phyloP scores from a whole-genome alignment of 2,888 invertebrate genomes.

The Lamproptera curius region DNA sequence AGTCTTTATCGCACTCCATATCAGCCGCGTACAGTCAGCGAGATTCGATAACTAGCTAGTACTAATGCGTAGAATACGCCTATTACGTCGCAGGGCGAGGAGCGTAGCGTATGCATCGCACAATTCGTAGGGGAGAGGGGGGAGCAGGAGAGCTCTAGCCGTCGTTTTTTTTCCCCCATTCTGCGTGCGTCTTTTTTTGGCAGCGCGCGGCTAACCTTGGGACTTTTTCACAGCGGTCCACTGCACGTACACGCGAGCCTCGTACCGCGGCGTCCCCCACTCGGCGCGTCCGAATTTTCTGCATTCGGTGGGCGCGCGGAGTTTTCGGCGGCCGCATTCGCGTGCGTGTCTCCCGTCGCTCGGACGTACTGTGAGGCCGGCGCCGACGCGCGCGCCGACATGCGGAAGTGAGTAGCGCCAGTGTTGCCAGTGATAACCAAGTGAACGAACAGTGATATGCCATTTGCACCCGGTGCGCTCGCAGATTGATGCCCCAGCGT shows the following conservation, averaged over 20 bases:
- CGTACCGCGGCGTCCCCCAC: constrained; percentile 76
- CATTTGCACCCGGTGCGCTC: constrained; percentile 61
- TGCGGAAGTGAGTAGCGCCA: constrained; percentile 71
- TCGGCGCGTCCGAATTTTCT: constrained; percentile 75
- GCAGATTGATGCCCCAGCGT: constrained; percentile 49
- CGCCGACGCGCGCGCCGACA: constrained; percentile 63
- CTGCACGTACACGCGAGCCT: constrained; percentile 75
- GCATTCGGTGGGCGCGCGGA: constrained; percentile 72
- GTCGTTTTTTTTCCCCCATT: constrained; percentile 66
- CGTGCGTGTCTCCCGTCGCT: constrained; percentile 58
- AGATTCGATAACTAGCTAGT: no score
- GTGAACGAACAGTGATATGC: constrained; percentile 57
- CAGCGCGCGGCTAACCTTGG: constrained; percentile 76
- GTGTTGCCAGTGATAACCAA: constrained; percentile 55
- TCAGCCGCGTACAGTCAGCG: no score
- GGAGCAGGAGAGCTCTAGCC: constrained; percentile 65
- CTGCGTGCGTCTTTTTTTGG: constrained; percentile 78
- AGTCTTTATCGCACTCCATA: no score
- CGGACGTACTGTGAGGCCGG: constrained; percentile 48
- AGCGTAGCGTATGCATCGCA: constrained; percentile 58
- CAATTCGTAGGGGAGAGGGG: constrained; percentile 44
- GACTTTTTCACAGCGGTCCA: constrained; percentile 76
- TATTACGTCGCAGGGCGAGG: constrained; percentile 35
- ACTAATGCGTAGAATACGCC: constrained; percentile 9
- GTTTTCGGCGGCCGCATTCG: constrained; percentile 75